These are phyloP conservation scores for cattle (Bos taurus) DNA, from an alignment of 2,113 vertebrate genomes.

Conservation along the genomic window DNA sequence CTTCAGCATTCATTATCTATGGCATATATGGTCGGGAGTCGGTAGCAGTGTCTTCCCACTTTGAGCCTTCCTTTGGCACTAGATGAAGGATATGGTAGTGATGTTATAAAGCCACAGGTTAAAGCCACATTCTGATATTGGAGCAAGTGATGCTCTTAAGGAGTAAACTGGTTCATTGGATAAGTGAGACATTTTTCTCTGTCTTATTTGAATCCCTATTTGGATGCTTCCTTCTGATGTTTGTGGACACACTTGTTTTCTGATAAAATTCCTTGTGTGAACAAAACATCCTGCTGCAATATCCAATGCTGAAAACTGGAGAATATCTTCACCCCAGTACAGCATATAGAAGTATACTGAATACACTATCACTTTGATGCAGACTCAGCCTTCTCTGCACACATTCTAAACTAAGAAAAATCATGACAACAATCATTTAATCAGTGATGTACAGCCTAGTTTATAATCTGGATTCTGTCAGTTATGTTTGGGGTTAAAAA, in stretches of 20 bases:
- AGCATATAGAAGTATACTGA: neutral
- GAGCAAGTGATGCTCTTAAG: neutral
- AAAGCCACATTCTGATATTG: neutral
- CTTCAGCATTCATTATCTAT: neutral
- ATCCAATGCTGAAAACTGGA: neutral
- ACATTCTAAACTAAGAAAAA: neutral
- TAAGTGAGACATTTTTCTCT: neutral
- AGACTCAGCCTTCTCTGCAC: neutral
- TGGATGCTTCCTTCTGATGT: neutral
- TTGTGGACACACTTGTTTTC: slow-evolving; percentile 4
- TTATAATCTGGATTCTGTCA: neutral
- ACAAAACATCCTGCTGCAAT: neutral
- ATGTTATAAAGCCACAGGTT: neutral
- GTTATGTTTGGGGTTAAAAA: neutral
- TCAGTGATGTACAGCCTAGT: neutral
- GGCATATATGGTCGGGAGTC: neutral
- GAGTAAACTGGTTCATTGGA: neutral
- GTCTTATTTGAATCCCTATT: neutral
- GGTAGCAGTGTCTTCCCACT: neutral
- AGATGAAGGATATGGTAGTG: neutral
- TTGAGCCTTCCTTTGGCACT: neutral
- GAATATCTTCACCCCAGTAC: neutral
- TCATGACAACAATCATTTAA: neutral
- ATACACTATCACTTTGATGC: neutral
- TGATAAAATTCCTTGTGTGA: neutral